Evolutionary conservation across 2,888 invertebrate genomes (phyloP).

Genomic region (Leucophenga montana): DNA sequence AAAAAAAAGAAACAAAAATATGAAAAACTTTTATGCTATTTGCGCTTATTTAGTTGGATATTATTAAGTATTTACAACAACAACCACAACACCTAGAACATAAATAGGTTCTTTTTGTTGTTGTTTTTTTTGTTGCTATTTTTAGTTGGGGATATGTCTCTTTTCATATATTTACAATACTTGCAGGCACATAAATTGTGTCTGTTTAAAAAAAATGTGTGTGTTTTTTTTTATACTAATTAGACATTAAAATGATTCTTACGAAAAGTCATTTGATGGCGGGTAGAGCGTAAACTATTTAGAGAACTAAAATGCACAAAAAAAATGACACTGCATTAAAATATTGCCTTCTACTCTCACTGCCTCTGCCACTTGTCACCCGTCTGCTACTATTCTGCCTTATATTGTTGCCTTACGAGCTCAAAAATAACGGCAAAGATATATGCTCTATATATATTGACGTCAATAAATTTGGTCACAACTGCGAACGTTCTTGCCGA

Average conservation of each 20-base stretch:
- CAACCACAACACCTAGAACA: background rate
- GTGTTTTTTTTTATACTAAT: conserved; percentile 3
- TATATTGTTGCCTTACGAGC: background rate
- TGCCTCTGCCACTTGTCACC: background rate
- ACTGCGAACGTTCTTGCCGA: background rate
- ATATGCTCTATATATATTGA: background rate
- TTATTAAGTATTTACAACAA: background rate
- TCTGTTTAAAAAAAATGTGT: background rate
- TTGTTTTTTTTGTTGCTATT: conserved; percentile 35
- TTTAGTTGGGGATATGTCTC: conserved; percentile 28
- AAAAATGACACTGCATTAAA: background rate
- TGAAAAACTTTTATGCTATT: too few species aligned
- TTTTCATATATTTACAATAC: too few species aligned
- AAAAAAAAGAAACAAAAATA: background rate
- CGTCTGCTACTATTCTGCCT: background rate
- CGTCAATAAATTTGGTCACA: background rate
- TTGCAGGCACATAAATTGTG: too few species aligned
- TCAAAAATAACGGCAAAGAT: background rate
- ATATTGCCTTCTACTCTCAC: background rate
- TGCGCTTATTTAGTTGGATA: conserved; percentile 20
- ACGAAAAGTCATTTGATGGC: background rate
- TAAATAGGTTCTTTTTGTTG: too few species aligned
- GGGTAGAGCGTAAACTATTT: background rate
- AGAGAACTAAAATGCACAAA: background rate
- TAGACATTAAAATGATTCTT: background rate